Evolutionary conservation across 1,140 invertebrate species (phyloP).

Genomic region (Drosophila repletoides): DNA sequence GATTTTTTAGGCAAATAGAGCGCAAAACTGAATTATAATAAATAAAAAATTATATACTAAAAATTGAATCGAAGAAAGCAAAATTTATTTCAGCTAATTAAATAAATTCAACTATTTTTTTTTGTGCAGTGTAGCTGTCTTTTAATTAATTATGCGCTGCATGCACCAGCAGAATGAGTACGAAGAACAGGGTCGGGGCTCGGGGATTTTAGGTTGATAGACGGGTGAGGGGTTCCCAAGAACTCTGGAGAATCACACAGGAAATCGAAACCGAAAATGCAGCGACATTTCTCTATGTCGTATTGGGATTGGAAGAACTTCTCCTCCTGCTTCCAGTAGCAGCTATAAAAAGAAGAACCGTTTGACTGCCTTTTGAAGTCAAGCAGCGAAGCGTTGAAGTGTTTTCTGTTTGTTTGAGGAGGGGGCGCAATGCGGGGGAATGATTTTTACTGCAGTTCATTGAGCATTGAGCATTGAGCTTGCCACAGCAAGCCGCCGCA

Average conservation of each 20-base stretch:
- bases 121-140: too few relatives aligned
- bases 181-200: background rate
- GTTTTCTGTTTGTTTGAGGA: background rate
- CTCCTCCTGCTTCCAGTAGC: background rate
- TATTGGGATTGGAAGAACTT: conserved; percentile 39
- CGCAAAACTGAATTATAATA: too few relatives aligned
- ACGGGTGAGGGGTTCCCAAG: background rate
- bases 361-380: conserved; percentile 52
- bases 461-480: too few relatives aligned
- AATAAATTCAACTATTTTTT: too few relatives aligned
- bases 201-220: background rate
- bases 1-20: too few relatives aligned
- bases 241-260: conserved; percentile 39
- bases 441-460: conserved; percentile 37
- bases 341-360: conserved; percentile 45
- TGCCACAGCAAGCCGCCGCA: too few relatives aligned
- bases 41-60: too few relatives aligned
- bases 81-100: too few relatives aligned
- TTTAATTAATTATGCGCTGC: conserved; percentile 73
- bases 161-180: conserved; percentile 38
- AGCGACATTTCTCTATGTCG: conserved; percentile 32
- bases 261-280: conserved; percentile 75
- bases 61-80: too few relatives aligned
- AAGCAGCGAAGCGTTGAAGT: conserved; percentile 15
- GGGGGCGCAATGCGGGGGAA: background rate